Conservation (phyloP, 1,140 invertebrate species). For the Drosophila asahinai region DNA sequence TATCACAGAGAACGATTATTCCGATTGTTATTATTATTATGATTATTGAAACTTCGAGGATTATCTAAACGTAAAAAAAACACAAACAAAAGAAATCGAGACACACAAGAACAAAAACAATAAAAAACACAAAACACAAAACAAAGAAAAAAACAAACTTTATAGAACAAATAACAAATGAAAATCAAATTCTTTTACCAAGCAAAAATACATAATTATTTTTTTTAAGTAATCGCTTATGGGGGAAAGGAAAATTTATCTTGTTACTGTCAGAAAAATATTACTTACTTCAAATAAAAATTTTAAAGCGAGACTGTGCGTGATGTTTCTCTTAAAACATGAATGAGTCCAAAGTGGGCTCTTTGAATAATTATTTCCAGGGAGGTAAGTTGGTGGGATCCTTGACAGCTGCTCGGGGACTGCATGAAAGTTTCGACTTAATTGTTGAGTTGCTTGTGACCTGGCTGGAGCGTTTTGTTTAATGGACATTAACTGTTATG, state of each 20-base stretch:
- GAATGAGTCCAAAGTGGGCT: neutral
- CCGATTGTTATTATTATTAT: conserved; percentile 49
- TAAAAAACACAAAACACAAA: neutral
- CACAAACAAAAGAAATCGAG: conserved; percentile 18
- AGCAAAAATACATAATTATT: conserved; percentile 30
- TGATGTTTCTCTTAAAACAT: conserved; percentile 1
- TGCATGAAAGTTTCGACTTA: conserved; percentile 41
- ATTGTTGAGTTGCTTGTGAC: conserved; percentile 28
- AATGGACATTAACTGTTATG: conserved; percentile 52
- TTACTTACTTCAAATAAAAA: conserved; percentile 84
- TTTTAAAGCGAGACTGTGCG: conserved; percentile 61
- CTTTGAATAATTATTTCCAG: conserved; percentile 8
- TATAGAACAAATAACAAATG: conserved; percentile 36
- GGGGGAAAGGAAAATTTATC: conserved; percentile 68
- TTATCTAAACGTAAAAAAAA: conserved; percentile 32
- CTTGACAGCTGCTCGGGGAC: conserved; percentile 8
- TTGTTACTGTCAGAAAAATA: conserved; percentile 82
- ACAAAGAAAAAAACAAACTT: conserved; percentile 6
- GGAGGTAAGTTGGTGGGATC: conserved; percentile 22
- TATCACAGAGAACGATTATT: conserved; percentile 29
- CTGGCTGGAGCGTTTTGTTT: conserved; percentile 44
- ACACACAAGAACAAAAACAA: neutral
- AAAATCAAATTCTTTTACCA: conserved; percentile 63
- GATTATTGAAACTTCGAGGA: conserved; percentile 19
- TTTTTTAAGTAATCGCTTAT: conserved; percentile 46